Evolutionary conservation across 2,113 vertebrate species (phyloP), one percentile per base, ranked within the genome.

Genomic region (Proteles cristata): DNA sequence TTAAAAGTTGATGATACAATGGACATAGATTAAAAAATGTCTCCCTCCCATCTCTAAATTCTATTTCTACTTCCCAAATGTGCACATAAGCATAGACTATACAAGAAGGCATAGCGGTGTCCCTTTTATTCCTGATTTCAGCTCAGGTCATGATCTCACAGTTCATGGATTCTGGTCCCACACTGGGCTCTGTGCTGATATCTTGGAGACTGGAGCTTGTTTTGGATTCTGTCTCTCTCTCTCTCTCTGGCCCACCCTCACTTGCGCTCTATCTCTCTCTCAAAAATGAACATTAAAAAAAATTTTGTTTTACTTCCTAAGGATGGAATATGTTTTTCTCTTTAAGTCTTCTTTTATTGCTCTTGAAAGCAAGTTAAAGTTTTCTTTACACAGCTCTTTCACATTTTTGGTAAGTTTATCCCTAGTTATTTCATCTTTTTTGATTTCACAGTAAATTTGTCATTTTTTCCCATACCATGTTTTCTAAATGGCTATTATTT

Each of bases 341-440:
- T 89, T 83, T 87, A 92, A 84, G 8, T 90, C 35, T 71, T 55
- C 43, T 68, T 94, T 88, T 73, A 73, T 35, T 79, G 26, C 66
- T 61, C 80, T 93, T 74, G 39, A 50, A 73, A 92, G 14, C 3
- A 86, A 45, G 16, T 43, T 91, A 28, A 90, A 84, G 10, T 96
- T 85, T 77, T 85, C 83, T 90, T 93, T 73, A 93, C 26, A 77
- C 11, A 16, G 5, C 39, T 65, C 23, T 63, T 89, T 76, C 58
- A 95, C 31, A 85, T 81, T 92, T 95, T 92, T 88, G 50, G 4
- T 63, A 96, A 61, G 16, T 86, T 86, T 81, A 93, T 39, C 33
- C 43, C 45, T 28, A 66, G 43, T 53, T 84, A 91, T 48, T 80
- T 65, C 86, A 80, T 63, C 48, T 86, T 66, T 66, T 93, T 93